phyloP scores from a whole-genome alignment of 2,797 vertebrate genomes.

The Hylomyscus alleni region DNA sequence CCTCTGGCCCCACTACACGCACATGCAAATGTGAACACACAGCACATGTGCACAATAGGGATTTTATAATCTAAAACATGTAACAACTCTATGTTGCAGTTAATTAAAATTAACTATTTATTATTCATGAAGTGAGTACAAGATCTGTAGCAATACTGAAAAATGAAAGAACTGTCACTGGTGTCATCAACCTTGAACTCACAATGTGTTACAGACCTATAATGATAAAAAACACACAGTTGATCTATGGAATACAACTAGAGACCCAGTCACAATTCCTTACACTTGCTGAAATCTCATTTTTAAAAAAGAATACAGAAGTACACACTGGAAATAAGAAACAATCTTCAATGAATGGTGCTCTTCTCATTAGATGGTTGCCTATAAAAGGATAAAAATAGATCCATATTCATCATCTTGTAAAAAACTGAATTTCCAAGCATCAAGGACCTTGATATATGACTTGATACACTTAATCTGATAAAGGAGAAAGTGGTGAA shows the following conservation, averaged over 20 bases:
- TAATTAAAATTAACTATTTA: too few relatives aligned
- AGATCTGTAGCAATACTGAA: too few relatives aligned
- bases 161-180: too few relatives aligned
- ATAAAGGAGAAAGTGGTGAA: background rate
- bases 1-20: background rate
- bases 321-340: background rate
- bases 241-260: too few relatives aligned
- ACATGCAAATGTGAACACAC: background rate
- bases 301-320: too few relatives aligned
- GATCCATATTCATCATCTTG: background rate
- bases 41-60: background rate
- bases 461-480: background rate
- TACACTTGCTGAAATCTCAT: too few relatives aligned
- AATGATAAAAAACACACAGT: too few relatives aligned
- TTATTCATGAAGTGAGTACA: too few relatives aligned
- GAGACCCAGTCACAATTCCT: too few relatives aligned
- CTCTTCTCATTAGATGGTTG: background rate
- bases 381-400: background rate
- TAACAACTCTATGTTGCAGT: too few relatives aligned
- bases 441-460: background rate
- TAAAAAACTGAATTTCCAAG: background rate
- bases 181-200: too few relatives aligned
- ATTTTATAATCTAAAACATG: too few relatives aligned
- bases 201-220: background rate
- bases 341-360: background rate